phyloP scores from a whole-genome alignment of 2,888 invertebrate species.

The Eupsilia transversa region DNA sequence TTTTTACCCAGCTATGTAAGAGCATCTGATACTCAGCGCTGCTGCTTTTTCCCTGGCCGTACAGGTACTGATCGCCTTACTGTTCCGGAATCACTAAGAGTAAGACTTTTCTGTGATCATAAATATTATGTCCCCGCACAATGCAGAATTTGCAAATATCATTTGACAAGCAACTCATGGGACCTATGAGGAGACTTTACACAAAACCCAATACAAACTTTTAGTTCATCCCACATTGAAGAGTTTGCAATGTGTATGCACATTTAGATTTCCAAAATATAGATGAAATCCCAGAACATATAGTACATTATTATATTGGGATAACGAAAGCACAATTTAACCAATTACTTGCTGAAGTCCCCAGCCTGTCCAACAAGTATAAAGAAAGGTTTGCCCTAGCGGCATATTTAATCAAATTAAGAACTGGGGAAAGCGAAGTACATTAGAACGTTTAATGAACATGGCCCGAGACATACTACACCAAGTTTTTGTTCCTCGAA shows the following conservation, averaged over 20 bases:
- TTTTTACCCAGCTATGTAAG: too few species aligned
- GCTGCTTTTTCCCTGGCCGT: too few species aligned
- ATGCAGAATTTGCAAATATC: too few species aligned
- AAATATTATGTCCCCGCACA: too few species aligned
- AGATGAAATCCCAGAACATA: background rate
- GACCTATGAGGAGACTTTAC: too few species aligned
- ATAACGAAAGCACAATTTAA: slow-evolving; percentile 1
- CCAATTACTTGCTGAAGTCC: slow-evolving; percentile 2
- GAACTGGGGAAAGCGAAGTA: background rate
- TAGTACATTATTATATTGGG: slow-evolving; percentile 9
- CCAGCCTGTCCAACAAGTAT: background rate
- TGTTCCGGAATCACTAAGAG: too few species aligned
- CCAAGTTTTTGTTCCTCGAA: background rate
- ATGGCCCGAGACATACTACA: background rate
- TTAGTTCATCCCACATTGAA: background rate
- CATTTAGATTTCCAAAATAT: slow-evolving; percentile 1
- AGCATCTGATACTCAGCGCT: too few species aligned
- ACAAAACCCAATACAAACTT: background rate
- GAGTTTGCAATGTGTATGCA: slow-evolving; percentile 11
- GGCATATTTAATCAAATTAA: slow-evolving; percentile 1
- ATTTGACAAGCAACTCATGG: too few species aligned
- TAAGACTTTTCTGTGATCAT: too few species aligned
- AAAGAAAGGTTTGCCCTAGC: background rate
- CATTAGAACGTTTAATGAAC: slow-evolving; percentile 8
- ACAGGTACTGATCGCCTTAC: too few species aligned